phyloP scores from a whole-genome alignment of 1,140 invertebrate species.

The Nilaparvata lugens region DNA sequence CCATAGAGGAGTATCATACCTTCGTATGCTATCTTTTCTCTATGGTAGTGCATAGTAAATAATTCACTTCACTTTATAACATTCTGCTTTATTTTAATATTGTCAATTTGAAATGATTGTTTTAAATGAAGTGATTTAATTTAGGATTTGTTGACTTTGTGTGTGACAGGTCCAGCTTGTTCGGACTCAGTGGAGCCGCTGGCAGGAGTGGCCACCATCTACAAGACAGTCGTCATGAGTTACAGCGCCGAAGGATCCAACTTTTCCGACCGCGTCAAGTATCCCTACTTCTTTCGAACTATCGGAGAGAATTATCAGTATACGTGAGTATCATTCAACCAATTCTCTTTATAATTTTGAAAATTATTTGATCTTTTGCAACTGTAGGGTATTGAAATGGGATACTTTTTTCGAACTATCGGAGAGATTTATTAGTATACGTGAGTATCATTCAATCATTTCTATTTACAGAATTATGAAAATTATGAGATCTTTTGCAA shows the following conservation, averaged over 20 bases:
- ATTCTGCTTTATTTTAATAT: neutral
- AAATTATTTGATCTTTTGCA: too few relatives aligned
- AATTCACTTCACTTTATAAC: neutral
- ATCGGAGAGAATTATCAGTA: constrained; percentile 73
- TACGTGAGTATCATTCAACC: constrained; percentile 39
- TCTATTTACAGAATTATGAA: too few relatives aligned
- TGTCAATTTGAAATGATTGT: neutral
- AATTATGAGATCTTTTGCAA: too few relatives aligned
- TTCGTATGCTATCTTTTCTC: too few relatives aligned
- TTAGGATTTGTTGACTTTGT: neutral
- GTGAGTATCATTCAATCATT: constrained; percentile 36
- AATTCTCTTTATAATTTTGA: too few relatives aligned
- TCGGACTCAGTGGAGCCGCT: constrained; percentile 76
- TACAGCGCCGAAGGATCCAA: constrained; percentile 71
- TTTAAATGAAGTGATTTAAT: too few relatives aligned
- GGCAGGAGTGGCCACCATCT: constrained; percentile 69
- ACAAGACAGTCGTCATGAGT: constrained; percentile 64
- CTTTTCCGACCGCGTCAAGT: constrained; percentile 56
- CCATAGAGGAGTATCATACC: neutral
- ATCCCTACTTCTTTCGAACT: constrained; percentile 76
- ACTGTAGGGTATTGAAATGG: too few relatives aligned
- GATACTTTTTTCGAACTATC: too few relatives aligned
- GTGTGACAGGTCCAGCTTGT: constrained; percentile 59
- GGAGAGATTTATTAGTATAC: constrained; percentile 69
- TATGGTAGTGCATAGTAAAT: neutral